Conservation (phyloP, 2,797 vertebrate species). For the Corythornis leucogaster region DNA sequence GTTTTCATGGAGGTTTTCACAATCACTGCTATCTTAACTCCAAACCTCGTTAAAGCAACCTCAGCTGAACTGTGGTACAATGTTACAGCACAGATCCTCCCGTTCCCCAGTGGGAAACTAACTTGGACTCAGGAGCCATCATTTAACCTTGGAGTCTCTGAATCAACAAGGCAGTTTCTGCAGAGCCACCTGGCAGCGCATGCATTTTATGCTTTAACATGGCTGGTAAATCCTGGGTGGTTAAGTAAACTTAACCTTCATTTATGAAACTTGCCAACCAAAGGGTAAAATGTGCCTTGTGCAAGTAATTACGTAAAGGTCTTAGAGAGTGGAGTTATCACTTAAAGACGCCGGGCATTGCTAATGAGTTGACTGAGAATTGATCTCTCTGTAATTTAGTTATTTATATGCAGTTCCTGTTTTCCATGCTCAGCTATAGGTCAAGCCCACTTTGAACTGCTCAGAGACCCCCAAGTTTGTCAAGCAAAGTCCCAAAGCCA, state of each 20-base stretch:
- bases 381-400: slow-evolving; percentile 99
- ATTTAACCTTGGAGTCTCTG: slow-evolving; percentile 90
- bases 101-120: slow-evolving; percentile 56
- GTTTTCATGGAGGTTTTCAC: slow-evolving; percentile 48
- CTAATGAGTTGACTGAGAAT: slow-evolving; percentile 97
- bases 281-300: slow-evolving; percentile 92
- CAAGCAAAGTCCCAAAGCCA: slow-evolving; percentile 91
- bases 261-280: slow-evolving; percentile 95
- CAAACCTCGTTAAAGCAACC: slow-evolving; percentile 59
- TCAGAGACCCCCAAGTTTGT: slow-evolving; percentile 86
- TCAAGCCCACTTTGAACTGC: slow-evolving; percentile 86
- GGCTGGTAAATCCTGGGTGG: slow-evolving; percentile 95
- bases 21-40: slow-evolving; percentile 74
- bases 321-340: slow-evolving; percentile 85
- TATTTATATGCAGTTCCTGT: slow-evolving; percentile 97
- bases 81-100: slow-evolving; percentile 50
- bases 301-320: slow-evolving; percentile 91
- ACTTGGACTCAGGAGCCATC: slow-evolving; percentile 78
- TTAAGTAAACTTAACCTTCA: slow-evolving; percentile 99
- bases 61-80: slow-evolving; percentile 51
- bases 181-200: slow-evolving; percentile 84
- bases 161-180: slow-evolving; percentile 72
- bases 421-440: slow-evolving; percentile 85
- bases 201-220: slow-evolving; percentile 99
- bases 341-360: slow-evolving; percentile 90